Evolutionary conservation across 2,888 invertebrate species (phyloP).

Genomic region (Amaurobius ferox): DNA sequence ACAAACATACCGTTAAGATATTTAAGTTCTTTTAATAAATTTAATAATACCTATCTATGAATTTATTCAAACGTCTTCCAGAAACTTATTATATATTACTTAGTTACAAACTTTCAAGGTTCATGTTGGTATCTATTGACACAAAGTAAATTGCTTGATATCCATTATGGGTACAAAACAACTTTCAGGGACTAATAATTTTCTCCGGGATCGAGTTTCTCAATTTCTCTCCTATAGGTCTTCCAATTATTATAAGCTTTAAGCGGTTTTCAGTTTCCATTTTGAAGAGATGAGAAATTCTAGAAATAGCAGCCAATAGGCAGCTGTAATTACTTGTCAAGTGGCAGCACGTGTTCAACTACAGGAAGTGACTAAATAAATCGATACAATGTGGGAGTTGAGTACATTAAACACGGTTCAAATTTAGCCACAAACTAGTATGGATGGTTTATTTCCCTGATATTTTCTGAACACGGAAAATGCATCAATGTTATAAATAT

Average conservation of each 20-base stretch:
- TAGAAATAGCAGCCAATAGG: conserved; percentile 21
- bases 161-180: too few species aligned
- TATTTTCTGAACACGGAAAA: too few species aligned
- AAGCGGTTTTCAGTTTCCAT: neutral
- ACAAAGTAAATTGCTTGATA: too few species aligned
- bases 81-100: too few species aligned
- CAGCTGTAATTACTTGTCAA: conserved; percentile 18
- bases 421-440: neutral
- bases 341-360: conserved; percentile 36
- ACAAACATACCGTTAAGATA: too few species aligned
- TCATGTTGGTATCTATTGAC: too few species aligned
- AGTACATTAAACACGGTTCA: neutral
- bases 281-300: neutral
- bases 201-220: neutral
- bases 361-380: conserved; percentile 30
- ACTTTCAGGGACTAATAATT: neutral
- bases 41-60: too few species aligned
- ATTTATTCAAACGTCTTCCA: too few species aligned
- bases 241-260: neutral
- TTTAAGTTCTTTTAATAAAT: too few species aligned
- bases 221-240: neutral
- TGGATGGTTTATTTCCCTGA: neutral
- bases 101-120: too few species aligned
- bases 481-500: too few species aligned
- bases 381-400: conserved; percentile 9